Conservation (phyloP, 2,113 vertebrate species). For the Corythoichthys intestinalis region DNA sequence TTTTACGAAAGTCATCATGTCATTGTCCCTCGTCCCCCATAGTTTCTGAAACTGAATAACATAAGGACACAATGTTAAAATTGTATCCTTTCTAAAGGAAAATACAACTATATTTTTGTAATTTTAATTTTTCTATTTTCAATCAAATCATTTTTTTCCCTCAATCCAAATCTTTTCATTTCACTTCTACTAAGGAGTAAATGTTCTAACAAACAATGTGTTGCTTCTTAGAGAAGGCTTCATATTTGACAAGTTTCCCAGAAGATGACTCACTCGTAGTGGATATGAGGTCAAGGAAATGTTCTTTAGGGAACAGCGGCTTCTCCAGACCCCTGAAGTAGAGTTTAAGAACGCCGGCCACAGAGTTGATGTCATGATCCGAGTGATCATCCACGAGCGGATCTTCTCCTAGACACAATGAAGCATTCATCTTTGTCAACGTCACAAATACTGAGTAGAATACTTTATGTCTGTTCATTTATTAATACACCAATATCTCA, state of each 20-base stretch:
- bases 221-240: background rate
- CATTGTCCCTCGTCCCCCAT: too few relatives aligned
- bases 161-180: too few relatives aligned
- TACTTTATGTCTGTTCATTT: conserved; percentile 18
- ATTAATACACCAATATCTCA: conserved; percentile 17
- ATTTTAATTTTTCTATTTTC: too few relatives aligned
- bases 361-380: conserved; percentile 95
- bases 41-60: too few relatives aligned
- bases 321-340: conserved; percentile 98
- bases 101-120: background rate
- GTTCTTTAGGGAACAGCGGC: conserved; percentile 95
- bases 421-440: conserved; percentile 16
- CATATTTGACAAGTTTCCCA: conserved; percentile 9
- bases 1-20: too few relatives aligned
- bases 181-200: background rate
- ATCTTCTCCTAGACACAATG: conserved; percentile 82
- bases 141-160: too few relatives aligned
- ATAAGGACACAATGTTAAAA: background rate
- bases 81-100: background rate
- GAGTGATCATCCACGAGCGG: conserved; percentile 91
- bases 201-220: background rate
- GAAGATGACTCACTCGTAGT: conserved; percentile 87
- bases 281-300: conserved; percentile 93
- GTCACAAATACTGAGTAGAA: conserved; percentile 12
- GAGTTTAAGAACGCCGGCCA: conserved; percentile 95